A percentile compares a stretch with the other conserved stretches of the same genome.
These are phyloP conservation scores for Spilarctia lutea DNA, from an alignment of 2,888 invertebrate species.

Conservation along the genomic window DNA sequence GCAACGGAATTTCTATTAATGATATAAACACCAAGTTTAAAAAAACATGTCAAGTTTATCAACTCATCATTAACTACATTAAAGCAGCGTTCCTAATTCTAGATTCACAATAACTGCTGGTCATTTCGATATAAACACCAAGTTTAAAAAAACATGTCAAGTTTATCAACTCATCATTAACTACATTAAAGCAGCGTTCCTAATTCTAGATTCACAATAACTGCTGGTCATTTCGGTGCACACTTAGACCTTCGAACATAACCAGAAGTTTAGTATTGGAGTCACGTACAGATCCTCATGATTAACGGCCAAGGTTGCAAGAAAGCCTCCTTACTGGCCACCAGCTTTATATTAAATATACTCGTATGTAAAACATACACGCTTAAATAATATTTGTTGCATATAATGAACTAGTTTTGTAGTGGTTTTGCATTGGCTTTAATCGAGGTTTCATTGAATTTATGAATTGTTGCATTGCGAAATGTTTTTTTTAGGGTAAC, in stretches of 20 bases:
- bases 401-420: slow-evolving; percentile 9
- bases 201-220: slow-evolving; percentile 6
- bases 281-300: slow-evolving; percentile 19
- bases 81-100: not conserved
- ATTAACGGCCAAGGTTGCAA: slow-evolving; percentile 18
- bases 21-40: not conserved
- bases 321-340: slow-evolving; percentile 16
- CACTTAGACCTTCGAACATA: slow-evolving; percentile 16
- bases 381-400: slow-evolving; percentile 34
- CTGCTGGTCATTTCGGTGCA: slow-evolving; percentile 11
- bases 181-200: not conserved
- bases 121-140: no score
- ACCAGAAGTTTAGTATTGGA: slow-evolving; percentile 15
- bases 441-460: slow-evolving; percentile 15
- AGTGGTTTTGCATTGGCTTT: slow-evolving; percentile 9
- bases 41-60: not conserved
- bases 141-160: not conserved
- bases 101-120: slow-evolving; percentile 3
- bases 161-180: not conserved
- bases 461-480: slow-evolving; percentile 1
- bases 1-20: not conserved
- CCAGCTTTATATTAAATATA: slow-evolving; percentile 8
- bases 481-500: not conserved
- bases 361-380: slow-evolving; percentile 36
- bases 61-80: not conserved